phyloP scores from a whole-genome alignment of 2,113 vertebrate species.

The Lepisosteus oculatus region DNA sequence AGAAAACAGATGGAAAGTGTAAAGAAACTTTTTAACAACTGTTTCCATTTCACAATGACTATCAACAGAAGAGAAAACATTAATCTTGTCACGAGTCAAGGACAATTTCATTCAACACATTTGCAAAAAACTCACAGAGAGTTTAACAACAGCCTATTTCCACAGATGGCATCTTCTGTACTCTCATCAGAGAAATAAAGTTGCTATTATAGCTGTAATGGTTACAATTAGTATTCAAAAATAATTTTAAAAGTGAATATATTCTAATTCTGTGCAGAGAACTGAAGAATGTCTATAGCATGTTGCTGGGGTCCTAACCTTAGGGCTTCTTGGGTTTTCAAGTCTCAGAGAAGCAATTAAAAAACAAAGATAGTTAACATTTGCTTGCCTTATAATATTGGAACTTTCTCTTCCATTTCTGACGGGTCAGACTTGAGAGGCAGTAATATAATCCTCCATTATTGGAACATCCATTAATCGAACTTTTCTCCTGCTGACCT shows the following conservation, averaged over 20 bases:
- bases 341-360: conserved; percentile 8
- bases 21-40: no score
- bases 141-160: no score
- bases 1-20: no score
- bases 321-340: background rate
- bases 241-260: background rate
- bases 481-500: conserved; percentile 63
- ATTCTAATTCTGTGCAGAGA: background rate
- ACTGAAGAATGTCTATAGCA: background rate
- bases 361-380: conserved; percentile 12
- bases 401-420: conserved; percentile 46
- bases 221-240: background rate
- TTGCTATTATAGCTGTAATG: background rate
- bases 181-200: no score
- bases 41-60: no score
- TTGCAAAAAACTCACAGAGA: no score
- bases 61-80: no score
- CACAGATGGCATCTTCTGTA: no score
- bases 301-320: background rate
- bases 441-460: conserved; percentile 70
- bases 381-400: conserved; percentile 22
- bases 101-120: no score
- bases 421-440: conserved; percentile 35
- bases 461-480: conserved; percentile 73
- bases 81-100: no score